Evolutionary conservation across 1,140 invertebrate species (phyloP), one percentile per base, ranked within the genome.

Genomic region (Drosophila watanabei): DNA sequence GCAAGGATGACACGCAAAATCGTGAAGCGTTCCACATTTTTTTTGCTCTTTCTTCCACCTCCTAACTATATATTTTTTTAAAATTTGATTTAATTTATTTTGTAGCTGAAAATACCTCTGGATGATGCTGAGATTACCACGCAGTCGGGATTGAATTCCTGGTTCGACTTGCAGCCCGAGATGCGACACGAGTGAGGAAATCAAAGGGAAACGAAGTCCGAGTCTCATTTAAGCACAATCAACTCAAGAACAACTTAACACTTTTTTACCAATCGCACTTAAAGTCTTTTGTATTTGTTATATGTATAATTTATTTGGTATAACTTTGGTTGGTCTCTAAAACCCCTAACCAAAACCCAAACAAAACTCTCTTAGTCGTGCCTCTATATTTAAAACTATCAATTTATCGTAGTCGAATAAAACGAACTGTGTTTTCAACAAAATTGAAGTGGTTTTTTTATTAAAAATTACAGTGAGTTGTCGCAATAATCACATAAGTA

Each of bases 1-100:
- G 97, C 96, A 97, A 97, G 96, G 96, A 97, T 97, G 96, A 97
- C 96, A 97, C 96, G 96, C 96, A 97, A 97, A 97, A 97, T 97
- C 96, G 95, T 97, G 96, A 96, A 96, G 96, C 96, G 95, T 97
- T 96, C 95, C 95, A 96, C 95, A 96, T 96, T 96, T 96, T 95
- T 95, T 78, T 95, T n/a, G 95, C 94, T 94, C 13, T 8, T 94
- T 10, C 20, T n/a, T 8, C 20, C n/a, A 20, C 7, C 37, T 24
- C 37, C 24, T 20, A 24, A 37, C 41, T 51, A 46, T 46, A 14
- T 46, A 24, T 39, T 45, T 46, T 58, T 20, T 18, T n/a, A n/a
- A 2, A 18, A 28, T 49, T 46, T 20, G n/a, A 45, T 24, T 46
- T 37, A 8, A 28, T 48, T 46, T 66, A 39, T n/a, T 85, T 85